These are phyloP conservation scores for Drosophila gaucha DNA, from an alignment of 2,888 invertebrate species.

Conservation along the genomic window DNA sequence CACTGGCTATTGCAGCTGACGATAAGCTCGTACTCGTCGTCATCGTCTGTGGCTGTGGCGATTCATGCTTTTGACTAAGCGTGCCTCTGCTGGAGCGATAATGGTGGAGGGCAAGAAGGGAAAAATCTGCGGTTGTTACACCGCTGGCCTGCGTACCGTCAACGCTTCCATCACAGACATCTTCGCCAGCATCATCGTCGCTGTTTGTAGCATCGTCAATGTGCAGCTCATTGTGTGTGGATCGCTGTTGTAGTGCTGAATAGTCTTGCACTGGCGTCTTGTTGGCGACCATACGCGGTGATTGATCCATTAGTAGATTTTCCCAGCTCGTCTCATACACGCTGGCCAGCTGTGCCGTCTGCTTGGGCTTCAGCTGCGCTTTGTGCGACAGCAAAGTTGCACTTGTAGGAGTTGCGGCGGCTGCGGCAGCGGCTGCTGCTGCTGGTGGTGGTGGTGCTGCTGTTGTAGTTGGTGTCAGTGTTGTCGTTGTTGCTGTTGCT, in stretches of 20 bases:
- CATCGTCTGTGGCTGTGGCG: neutral
- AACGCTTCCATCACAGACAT: slow-evolving; percentile 56
- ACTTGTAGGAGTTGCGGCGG: neutral
- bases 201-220: slow-evolving; percentile 52
- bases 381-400: slow-evolving; percentile 57
- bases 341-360: slow-evolving; percentile 82
- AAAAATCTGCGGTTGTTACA: slow-evolving; percentile 31
- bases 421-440: too few species aligned
- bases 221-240: slow-evolving; percentile 57
- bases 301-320: slow-evolving; percentile 82
- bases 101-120: slow-evolving; percentile 19
- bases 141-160: slow-evolving; percentile 37
- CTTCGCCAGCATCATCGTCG: slow-evolving; percentile 45
- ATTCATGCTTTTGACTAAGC: slow-evolving; percentile 53
- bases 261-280: slow-evolving; percentile 17
- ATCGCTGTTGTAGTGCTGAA: neutral
- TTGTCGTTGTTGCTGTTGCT: neutral
- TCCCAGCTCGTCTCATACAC: slow-evolving; percentile 85
- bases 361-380: slow-evolving; percentile 82
- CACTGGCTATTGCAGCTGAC: slow-evolving; percentile 28
- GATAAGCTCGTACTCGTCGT: neutral
- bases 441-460: neutral
- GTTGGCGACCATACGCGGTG: slow-evolving; percentile 47
- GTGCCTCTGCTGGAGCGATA: slow-evolving; percentile 67
- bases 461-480: too few species aligned